A percentile compares a stretch with the other conserved stretches of the same genome.
Conservation (phyloP, 2,888 invertebrate genomes). For the Scaptomyza parva region DNA sequence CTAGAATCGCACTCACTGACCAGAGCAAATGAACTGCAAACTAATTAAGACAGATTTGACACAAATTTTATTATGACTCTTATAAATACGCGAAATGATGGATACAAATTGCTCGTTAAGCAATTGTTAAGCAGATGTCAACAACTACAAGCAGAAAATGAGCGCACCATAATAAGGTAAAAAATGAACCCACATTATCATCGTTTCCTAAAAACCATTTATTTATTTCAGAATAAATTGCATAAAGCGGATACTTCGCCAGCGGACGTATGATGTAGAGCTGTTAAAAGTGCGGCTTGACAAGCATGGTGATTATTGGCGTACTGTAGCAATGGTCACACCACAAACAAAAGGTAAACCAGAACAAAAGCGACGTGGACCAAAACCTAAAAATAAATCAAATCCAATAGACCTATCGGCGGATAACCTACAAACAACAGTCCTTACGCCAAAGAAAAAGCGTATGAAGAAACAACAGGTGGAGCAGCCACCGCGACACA, state of each 20-base stretch:
- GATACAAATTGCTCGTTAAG: slow-evolving; percentile 81
- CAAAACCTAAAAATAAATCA: slow-evolving; percentile 79
- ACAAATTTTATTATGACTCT: slow-evolving; percentile 67
- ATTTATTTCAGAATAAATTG: slow-evolving; percentile 76
- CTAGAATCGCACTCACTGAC: not conserved
- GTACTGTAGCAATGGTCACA: slow-evolving; percentile 81
- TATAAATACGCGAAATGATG: slow-evolving; percentile 61
- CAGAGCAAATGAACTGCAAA: not conserved
- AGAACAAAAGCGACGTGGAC: slow-evolving; percentile 83
- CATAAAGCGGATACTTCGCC: slow-evolving; percentile 81
- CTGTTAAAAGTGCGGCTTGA: slow-evolving; percentile 82
- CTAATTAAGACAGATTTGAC: not conserved
- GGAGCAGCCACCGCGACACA: slow-evolving; percentile 7
- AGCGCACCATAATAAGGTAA: slow-evolving; percentile 83
- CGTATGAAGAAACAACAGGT: slow-evolving; percentile 58
- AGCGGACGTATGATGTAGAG: slow-evolving; percentile 81
- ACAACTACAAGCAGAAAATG: slow-evolving; percentile 83
- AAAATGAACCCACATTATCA: not conserved
- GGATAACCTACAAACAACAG: slow-evolving; percentile 39
- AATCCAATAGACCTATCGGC: slow-evolving; percentile 13
- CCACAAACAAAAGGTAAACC: slow-evolving; percentile 83
- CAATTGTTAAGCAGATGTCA: slow-evolving; percentile 81
- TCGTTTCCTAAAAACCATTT: not conserved
- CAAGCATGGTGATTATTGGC: slow-evolving; percentile 83
- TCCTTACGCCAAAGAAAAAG: slow-evolving; percentile 70